phyloP scores from a whole-genome alignment of 2,888 invertebrate species.

The Bursaphelenchus okinawaensis region DNA sequence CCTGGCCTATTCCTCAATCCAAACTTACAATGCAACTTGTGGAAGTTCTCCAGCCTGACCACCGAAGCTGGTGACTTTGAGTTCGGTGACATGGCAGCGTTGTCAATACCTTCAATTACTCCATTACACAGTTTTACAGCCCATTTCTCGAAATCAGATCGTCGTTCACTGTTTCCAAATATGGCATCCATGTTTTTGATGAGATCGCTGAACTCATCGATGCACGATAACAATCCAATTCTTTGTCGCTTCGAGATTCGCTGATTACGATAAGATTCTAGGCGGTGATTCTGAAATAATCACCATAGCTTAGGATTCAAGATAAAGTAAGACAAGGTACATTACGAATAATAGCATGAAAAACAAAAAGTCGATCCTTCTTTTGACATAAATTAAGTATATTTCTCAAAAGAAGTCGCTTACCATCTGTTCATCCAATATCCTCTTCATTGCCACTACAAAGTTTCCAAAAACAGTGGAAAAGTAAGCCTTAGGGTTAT shows the following conservation, averaged over 20 bases:
- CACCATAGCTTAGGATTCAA: background rate
- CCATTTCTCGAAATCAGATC: conserved; percentile 87
- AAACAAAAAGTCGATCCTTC: no score
- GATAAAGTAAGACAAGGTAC: background rate
- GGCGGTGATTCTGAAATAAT: conserved; percentile 15
- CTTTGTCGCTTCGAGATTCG: conserved; percentile 37
- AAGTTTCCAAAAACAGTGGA: conserved; percentile 80
- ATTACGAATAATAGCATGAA: conserved; percentile 7
- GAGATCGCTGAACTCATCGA: conserved; percentile 62
- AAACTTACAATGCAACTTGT: conserved; percentile 71
- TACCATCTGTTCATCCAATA: conserved; percentile 82
- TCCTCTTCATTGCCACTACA: conserved; percentile 78
- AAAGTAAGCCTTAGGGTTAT: conserved; percentile 75
- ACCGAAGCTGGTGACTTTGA: conserved; percentile 87
- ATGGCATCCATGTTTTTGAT: conserved; percentile 79
- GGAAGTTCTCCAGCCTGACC: conserved; percentile 90
- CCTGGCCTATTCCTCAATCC: no score
- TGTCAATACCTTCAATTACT: conserved; percentile 75
- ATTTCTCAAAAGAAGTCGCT: no score
- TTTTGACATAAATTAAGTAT: no score
- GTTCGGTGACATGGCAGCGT: conserved; percentile 72
- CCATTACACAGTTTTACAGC: conserved; percentile 60
- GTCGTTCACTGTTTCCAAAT: conserved; percentile 73
- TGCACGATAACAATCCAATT: conserved; percentile 49
- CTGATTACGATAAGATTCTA: conserved; percentile 16